Percentiles rank a stretch among this genome's conserved stretches.
phyloP scores from a whole-genome alignment of 2,888 invertebrate species.

The Cyaniris semiargus region DNA sequence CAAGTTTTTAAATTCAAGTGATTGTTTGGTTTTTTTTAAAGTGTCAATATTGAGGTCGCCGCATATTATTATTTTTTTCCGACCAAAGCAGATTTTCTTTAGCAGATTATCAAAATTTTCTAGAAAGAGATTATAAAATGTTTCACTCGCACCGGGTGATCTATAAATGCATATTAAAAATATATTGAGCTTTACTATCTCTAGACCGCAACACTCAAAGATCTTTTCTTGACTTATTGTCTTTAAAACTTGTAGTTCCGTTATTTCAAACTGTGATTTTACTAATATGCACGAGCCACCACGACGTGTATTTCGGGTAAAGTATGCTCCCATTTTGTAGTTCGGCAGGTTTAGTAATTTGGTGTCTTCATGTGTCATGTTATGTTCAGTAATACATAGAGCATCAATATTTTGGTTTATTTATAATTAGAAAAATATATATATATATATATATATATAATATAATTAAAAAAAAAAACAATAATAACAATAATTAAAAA shows the following conservation, averaged over 20 bases:
- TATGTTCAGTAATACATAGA: neutral
- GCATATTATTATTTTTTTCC: no score
- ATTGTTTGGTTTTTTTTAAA: neutral
- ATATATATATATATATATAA: no score
- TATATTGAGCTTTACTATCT: neutral
- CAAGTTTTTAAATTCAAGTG: neutral
- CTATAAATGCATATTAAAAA: constrained; percentile 1
- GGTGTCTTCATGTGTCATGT: neutral
- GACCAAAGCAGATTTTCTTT: no score
- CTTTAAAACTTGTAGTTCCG: neutral
- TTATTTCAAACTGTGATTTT: neutral
- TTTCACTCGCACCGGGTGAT: neutral
- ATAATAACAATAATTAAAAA: no score
- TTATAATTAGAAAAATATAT: no score
- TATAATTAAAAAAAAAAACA: no score
- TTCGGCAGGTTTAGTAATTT: neutral
- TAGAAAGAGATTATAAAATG: neutral
- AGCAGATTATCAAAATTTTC: neutral
- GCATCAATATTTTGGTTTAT: neutral
- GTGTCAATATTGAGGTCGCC: no score
- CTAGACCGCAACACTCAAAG: neutral
- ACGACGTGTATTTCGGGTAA: neutral
- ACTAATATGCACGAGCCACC: neutral
- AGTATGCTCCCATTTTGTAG: neutral
- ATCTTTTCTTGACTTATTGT: neutral